These are phyloP conservation scores for Aleadryas rufinucha DNA, from an alignment of 2,113 vertebrate genomes.

Conservation along the genomic window DNA sequence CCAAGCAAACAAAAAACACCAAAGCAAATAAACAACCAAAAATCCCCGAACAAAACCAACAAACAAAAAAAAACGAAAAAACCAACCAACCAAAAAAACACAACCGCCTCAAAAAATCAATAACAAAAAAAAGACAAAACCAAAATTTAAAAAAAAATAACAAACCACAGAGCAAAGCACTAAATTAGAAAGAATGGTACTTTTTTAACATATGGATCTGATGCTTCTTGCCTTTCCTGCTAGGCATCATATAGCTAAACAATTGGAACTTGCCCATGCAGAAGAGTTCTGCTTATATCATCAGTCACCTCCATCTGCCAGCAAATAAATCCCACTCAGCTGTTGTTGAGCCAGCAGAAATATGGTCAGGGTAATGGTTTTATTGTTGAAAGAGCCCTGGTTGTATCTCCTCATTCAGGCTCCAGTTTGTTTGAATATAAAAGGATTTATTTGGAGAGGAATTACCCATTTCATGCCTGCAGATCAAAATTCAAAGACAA, in stretches of 20 bases:
- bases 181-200: neutral
- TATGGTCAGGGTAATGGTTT: neutral
- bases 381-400: neutral
- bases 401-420: neutral
- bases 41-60: neutral
- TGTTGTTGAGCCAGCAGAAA: neutral
- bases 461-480: neutral
- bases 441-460: neutral
- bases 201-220: neutral
- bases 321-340: neutral
- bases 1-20: neutral
- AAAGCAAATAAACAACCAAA: neutral
- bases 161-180: neutral
- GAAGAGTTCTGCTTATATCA: neutral
- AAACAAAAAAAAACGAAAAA: neutral
- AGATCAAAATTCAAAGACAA: neutral
- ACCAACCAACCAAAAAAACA: neutral
- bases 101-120: neutral
- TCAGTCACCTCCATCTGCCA: neutral
- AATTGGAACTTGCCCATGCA: neutral
- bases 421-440: neutral
- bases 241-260: neutral
- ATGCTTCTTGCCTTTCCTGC: neutral
- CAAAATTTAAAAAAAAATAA: neutral
- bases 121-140: neutral